Evolutionary conservation across 2,113 vertebrate species (phyloP), one percentile per base, ranked within the genome.

Genomic region (Lophura nycthemera): DNA sequence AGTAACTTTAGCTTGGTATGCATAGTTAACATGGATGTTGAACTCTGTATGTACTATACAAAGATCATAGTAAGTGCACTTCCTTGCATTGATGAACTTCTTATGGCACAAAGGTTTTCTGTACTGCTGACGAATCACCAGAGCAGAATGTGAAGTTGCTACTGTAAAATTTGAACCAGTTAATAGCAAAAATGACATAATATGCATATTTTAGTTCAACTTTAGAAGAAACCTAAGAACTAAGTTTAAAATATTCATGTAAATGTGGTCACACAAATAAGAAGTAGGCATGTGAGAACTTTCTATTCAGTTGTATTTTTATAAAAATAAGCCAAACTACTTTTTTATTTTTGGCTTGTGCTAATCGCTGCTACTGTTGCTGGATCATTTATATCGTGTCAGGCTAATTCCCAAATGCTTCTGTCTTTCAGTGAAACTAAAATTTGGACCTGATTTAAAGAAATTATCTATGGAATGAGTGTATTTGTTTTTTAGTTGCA

Each of bases 31-130:
- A 88, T 75, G 25, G n/a, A 90, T 82, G 61, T 84, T 89, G 95
- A 94, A 88, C 83, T 96, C 91, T 96, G 72, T 90, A 94, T 47
- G n/a, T 88, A 72, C 40, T 76, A 93, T 94, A 95, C 74, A 95
- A 93, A 95, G 83, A 70, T 95, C 90, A 91, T 83, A 92, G 38
- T 95, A 97, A 96, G 95, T 93, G 95, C 79, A 95, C 96, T 96
- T 96, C 24, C 56, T 97, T 96, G 94, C 83, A n/a, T 96, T 96
- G 54, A 67, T 91, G 90, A 93, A 79, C 17, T 75, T 63, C 54
- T 88, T 93, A 74, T 86, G 89, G 77, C 65, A 90, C 82, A 32
- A 72, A 74, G 27, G 34, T 92, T 92, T 97, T 88, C 92, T 85
- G 66, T 91, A 88, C 86, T 95, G 80, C 82, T 92, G 88, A 94